Evolutionary conservation across 2,888 invertebrate genomes (phyloP), one percentile per base, ranked within the genome.

Genomic region (Cosmia pyralina): DNA sequence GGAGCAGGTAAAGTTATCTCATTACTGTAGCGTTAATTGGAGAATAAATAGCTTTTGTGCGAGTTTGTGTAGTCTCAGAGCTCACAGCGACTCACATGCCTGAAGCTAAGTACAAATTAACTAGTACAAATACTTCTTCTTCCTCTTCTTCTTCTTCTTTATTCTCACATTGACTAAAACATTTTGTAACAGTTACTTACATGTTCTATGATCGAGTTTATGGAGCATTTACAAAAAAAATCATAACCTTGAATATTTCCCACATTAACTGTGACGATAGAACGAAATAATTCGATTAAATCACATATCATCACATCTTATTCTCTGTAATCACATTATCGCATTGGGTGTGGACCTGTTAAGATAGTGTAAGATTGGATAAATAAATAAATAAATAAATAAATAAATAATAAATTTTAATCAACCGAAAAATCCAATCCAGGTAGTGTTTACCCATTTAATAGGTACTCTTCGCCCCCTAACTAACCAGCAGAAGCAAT

Each of bases 1-100:
- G 46, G 52, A 60, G 50, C 50, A 44, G 19, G 52, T 63, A 53
- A 77, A 59, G 58, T 67, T 74, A 10, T 52, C 34, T 63, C 62
- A 74, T 80, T 72, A 66, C n/a, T 57, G 41, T 62, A 66, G 53
- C 34, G 34, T 67, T 67, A 73, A 66, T 77, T 57, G 62, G 19
- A 48, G 44, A 62, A 46, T 57, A 72, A 72, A 63, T 58, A 50
- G 58, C 44, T 44, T 64, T 50, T 58, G 48, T 59, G 60, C 6
- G 44, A 48, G 34, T 67, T 66, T 48, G 44, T 64, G 28, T 50
- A 53, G 53, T 50, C 59, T 65, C 53, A 50, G 41, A 48, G 58
- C 60, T 44, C 55, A 50, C 10, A 46, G 55, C 28, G 50, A 52
- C 55, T 17, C 22, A 50, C 53, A 34, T 55, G 34, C 52, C 22